Evolutionary conservation across 2,113 vertebrate species (phyloP).

Genomic region (Anas platyrhynchos): DNA sequence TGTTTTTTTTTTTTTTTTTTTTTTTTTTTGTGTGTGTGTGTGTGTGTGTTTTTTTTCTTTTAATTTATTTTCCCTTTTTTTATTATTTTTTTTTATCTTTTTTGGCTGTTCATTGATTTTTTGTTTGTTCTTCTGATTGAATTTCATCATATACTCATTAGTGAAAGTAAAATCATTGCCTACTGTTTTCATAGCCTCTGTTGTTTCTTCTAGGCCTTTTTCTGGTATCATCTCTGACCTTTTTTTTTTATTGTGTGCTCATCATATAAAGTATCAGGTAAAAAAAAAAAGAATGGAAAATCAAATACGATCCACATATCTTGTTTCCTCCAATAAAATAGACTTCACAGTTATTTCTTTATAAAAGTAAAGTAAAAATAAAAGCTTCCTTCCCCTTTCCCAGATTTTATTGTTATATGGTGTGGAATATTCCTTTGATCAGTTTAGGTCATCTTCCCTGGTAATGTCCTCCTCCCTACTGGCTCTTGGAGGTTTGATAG

Average conservation of each 20-base stretch:
- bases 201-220: neutral
- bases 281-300: neutral
- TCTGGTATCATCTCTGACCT: neutral
- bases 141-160: conserved; percentile 5
- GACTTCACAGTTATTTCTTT: neutral
- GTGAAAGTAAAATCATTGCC: conserved; percentile 9
- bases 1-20: neutral
- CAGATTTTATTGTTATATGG: no score
- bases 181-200: neutral
- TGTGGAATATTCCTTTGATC: no score
- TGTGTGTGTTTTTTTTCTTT: no score
- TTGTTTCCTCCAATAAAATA: neutral
- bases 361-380: neutral
- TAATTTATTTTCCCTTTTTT: neutral
- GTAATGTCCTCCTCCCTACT: no score
- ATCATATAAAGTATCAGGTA: neutral
- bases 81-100: neutral
- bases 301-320: neutral
- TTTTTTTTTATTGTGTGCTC: neutral
- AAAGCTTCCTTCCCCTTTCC: no score
- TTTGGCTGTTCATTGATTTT: conserved; percentile 3
- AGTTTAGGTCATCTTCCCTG: no score
- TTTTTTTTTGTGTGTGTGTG: no score
- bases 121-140: neutral
- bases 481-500: no score